Percentiles rank a stretch among this genome's conserved stretches.
Conservation (phyloP, 2,888 invertebrate species). For the Diarsia dahlii region DNA sequence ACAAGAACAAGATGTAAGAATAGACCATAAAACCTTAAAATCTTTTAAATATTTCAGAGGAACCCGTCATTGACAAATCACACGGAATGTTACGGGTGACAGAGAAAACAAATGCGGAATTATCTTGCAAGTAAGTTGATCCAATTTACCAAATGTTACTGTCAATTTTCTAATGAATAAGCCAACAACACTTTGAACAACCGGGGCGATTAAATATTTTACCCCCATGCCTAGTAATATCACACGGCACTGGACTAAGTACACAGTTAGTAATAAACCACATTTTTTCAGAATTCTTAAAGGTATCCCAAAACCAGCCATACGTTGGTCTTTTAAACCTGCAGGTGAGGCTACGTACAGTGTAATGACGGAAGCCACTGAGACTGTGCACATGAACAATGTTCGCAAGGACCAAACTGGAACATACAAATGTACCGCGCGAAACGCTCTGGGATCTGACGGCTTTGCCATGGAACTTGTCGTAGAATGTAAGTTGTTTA, state of each 20-base stretch:
- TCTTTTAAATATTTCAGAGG: constrained; percentile 59
- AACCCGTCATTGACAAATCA: constrained; percentile 65
- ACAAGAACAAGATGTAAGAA: background rate
- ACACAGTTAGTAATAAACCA: background rate
- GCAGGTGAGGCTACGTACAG: constrained; percentile 5
- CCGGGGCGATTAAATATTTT: background rate
- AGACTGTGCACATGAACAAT: constrained; percentile 56
- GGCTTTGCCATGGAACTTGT: constrained; percentile 61
- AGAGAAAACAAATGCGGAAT: constrained; percentile 57
- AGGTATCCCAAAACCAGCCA: constrained; percentile 69
- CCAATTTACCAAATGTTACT: no score
- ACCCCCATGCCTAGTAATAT: background rate
- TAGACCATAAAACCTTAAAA: background rate
- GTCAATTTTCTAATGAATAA: background rate
- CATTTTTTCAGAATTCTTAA: constrained; percentile 60
- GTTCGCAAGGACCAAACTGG: constrained; percentile 62
- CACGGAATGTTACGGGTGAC: constrained; percentile 35
- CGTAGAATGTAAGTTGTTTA: constrained; percentile 76
- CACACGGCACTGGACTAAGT: no score
- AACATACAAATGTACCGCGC: constrained; percentile 69
- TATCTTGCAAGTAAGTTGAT: constrained; percentile 73
- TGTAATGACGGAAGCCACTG: constrained; percentile 44
- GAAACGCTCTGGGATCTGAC: constrained; percentile 69
- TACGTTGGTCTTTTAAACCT: constrained; percentile 69
- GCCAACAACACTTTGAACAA: background rate